Evolutionary conservation across 1,140 invertebrate species (phyloP), one percentile per base, ranked within the genome.

Genomic region (Drusus annulatus): DNA sequence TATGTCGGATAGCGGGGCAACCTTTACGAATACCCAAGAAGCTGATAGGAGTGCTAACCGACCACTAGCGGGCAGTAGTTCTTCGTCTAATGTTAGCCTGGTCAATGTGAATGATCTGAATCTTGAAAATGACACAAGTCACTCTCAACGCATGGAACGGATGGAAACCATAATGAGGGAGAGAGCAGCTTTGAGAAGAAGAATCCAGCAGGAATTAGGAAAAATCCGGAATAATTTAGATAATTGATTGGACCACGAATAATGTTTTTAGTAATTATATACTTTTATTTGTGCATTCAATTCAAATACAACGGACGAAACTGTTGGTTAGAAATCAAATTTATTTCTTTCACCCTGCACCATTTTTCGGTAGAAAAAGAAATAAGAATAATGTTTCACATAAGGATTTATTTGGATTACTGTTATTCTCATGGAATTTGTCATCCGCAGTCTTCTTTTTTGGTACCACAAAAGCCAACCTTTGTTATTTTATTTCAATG

Each of bases 151-250:
- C 17, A 19, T 69, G 65, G 65, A 52, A 21, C 23, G 69, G 17
- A 74, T 74, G 69, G 50, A 74, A 25, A 54, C 69, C 25, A 52
- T 71, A 10, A 71, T 74, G 69, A 56, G 69, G 17, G 69, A 74
- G 8, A 52, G 69, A 54, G 69, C 69, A 28, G 52, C 28, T 21
- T 56, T 74, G 69, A 52, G 23, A n/a, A 74, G 69, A n/a, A 52
- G 69, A 54, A 74, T 74, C 17, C 69, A 74, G 7, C 50, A 25
- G 2, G 69, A 56, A 8, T 56, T 74, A 54, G 50, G 69, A 28
- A 74, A 74, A 54, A 74, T 54, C 19, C 50, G 50, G 5, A 74
- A 74, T 36, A 69, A 69, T 50, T 50, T 50, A 65, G 62, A 65
- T 23, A 69, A 69, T 45, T 50, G 36, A 25, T 65, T 21, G 16